These are phyloP conservation scores for Diplazon laetatorius DNA, from an alignment of 2,888 invertebrate species.

Conservation along the genomic window DNA sequence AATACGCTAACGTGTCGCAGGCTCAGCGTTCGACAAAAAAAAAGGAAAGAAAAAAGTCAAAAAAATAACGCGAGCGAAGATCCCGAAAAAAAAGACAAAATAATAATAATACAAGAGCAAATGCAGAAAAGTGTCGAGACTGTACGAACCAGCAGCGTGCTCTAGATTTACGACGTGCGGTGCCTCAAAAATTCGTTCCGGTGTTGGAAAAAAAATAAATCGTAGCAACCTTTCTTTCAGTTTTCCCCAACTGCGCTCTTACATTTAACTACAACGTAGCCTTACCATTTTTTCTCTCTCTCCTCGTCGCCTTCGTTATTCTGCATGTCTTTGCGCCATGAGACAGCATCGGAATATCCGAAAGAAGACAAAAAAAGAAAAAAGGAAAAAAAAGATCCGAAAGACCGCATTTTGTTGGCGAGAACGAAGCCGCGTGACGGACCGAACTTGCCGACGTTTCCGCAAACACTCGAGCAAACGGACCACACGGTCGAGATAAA, in stretches of 20 bases:
- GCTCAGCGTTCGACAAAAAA: neutral
- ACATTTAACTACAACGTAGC: constrained; percentile 61
- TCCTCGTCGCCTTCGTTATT: constrained; percentile 46
- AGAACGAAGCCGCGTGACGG: constrained; percentile 72
- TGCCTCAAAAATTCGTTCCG: constrained; percentile 73
- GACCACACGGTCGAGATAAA: constrained; percentile 69
- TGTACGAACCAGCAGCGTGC: constrained; percentile 61
- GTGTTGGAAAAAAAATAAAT: constrained; percentile 73
- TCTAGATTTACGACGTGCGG: constrained; percentile 75
- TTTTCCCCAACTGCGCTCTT: constrained; percentile 44
- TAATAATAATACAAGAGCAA: constrained; percentile 31
- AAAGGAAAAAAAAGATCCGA: no score
- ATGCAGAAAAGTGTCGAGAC: constrained; percentile 62
- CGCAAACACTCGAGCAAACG: constrained; percentile 77
- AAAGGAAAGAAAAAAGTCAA: no score
- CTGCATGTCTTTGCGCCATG: constrained; percentile 45
- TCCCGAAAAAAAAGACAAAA: constrained; percentile 48
- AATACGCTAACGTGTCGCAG: constrained; percentile 17
- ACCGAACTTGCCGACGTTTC: constrained; percentile 73
- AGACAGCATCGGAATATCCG: constrained; percentile 11
- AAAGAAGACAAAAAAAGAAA: no score
- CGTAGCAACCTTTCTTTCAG: constrained; percentile 67
- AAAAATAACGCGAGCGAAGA: neutral
- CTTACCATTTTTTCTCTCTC: constrained; percentile 63
- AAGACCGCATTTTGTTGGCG: constrained; percentile 46